Conservation (phyloP, 2,113 vertebrate species). For the Hoplias malabaricus region DNA sequence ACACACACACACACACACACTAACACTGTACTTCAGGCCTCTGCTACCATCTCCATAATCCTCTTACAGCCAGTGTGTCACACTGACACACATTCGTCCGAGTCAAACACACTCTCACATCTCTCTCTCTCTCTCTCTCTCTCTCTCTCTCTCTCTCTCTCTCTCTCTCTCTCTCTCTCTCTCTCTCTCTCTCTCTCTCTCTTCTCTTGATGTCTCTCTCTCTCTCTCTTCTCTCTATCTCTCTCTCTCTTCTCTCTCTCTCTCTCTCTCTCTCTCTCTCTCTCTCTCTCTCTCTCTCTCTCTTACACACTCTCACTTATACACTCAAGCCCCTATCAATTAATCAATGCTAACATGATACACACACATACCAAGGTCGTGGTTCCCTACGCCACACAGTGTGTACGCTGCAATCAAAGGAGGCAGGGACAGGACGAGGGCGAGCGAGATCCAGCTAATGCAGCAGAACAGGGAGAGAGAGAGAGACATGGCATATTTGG, state of each 20-base stretch:
- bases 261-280: not conserved
- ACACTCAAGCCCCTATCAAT: constrained; percentile 43
- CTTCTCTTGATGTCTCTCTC: not conserved
- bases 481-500: constrained; percentile 44
- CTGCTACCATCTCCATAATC: too few relatives aligned
- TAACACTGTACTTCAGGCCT: too few relatives aligned
- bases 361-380: constrained; percentile 36
- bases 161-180: not conserved
- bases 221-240: not conserved
- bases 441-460: constrained; percentile 1
- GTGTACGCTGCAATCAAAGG: constrained; percentile 38
- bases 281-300: not conserved
- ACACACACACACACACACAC: too few relatives aligned
- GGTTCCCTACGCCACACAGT: constrained; percentile 12
- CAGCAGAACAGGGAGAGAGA: constrained; percentile 8
- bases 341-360: constrained; percentile 71
- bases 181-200: not conserved
- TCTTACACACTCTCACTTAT: not conserved
- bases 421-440: not conserved
- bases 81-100: too few relatives aligned
- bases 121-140: not conserved
- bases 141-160: not conserved
- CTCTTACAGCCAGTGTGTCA: too few relatives aligned
- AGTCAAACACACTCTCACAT: too few relatives aligned
- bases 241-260: not conserved